Evolutionary conservation across 1,140 invertebrate genomes (phyloP), one percentile per base, ranked within the genome.

Genomic region (Caenorhabditis remanei): DNA sequence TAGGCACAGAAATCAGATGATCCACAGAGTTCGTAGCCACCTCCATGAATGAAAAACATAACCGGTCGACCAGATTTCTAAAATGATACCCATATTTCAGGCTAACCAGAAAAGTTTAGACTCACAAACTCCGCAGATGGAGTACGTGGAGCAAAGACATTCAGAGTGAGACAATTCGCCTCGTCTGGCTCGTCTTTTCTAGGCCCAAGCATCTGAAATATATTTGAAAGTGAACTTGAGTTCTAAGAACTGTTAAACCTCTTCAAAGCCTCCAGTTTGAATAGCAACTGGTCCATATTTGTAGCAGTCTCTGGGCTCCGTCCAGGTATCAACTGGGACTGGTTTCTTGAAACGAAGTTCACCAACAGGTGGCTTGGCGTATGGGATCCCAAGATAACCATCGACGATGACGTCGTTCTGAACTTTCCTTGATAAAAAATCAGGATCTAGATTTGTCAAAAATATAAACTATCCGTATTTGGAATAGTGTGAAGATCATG

Each of bases 1-100:
- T 79, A 79, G 24, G 71, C 71, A 53, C 71, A 79, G 71, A 53
- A 79, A 79, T 79, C 71, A 24, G 71, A 50, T 11, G 71, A 79
- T 13, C 46, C 46, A 24, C 46, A 21, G 88, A 96, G 95, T 14
- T 95, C 94, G 93, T 96, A 96, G 4, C 94, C 94, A 2, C 96
- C 97, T 55, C 97, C 97, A 93, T 96, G 98, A 88, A 98, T 95
- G 96, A 96, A 98, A 50, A 98, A 95, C 95, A 98, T 95, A n/a
- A 98, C 97, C n/a, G 97, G 96, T 55, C 89, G 71, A 24, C 86
- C 86, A 21, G 16, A 21, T 24, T 79, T 79, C 71, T 79, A 13
- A 24, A 79, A 50, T 19, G 11, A 53, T 32, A n/a, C 32, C 32
- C 32, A 32, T 32, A 32, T 53, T 32, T 14, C 41, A 71, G 14